Percentiles rank a stretch among this genome's conserved stretches.
Evolutionary conservation across 2,888 invertebrate species (phyloP).

Genomic region (Ectropis crepuscularia): DNA sequence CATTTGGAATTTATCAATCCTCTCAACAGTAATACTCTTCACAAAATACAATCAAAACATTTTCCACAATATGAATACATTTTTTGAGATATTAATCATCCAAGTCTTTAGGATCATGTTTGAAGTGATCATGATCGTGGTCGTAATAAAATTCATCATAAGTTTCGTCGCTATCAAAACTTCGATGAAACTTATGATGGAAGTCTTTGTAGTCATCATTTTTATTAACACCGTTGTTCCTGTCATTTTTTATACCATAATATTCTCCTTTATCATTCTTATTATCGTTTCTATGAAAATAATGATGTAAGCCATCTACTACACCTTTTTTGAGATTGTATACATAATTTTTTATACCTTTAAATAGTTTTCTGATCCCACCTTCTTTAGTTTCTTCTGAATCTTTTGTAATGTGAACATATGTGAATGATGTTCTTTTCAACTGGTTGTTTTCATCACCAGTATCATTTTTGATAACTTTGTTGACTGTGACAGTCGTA

Average conservation of each 20-base stretch:
- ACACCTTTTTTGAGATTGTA: conserved; percentile 52
- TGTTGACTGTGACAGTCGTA: conserved; percentile 29
- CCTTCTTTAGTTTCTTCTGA: conserved; percentile 6
- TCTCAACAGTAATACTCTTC: no score
- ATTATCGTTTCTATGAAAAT: conserved; percentile 47
- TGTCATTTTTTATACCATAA: neutral
- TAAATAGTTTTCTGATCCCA: conserved; percentile 42
- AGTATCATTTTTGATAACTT: conserved; percentile 21
- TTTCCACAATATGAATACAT: conserved; percentile 2
- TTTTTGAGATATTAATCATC: conserved; percentile 19
- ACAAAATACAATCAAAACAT: no score
- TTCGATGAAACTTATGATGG: conserved; percentile 8
- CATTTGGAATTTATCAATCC: no score
- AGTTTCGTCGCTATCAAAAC: conserved; percentile 8
- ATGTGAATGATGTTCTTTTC: conserved; percentile 30
- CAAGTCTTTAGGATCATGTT: conserved; percentile 2
- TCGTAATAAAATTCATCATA: conserved; percentile 6
- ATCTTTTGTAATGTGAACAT: conserved; percentile 30
- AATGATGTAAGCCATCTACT: conserved; percentile 50
- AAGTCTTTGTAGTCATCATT: conserved; percentile 14
- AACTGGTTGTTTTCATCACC: conserved; percentile 20
- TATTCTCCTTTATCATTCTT: conserved; percentile 8
- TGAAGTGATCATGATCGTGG: conserved; percentile 2
- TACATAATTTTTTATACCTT: conserved; percentile 53
- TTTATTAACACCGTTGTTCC: conserved; percentile 10